phyloP scores from a whole-genome alignment of 37 sponge, comb jelly and placozoan genomes.

The Cliona cf. orientalis region DNA sequence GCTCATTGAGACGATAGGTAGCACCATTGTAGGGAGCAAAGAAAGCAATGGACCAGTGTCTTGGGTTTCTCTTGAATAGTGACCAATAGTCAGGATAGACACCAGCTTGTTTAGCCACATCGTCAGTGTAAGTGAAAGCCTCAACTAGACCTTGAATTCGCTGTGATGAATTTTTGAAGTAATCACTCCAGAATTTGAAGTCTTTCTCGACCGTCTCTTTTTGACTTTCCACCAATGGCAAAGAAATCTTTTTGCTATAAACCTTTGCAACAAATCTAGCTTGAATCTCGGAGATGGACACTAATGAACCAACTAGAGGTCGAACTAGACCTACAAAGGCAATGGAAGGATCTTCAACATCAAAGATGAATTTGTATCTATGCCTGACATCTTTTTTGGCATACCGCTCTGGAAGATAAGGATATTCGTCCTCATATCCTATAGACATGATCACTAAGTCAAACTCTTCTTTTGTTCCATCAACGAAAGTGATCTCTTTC shows the following conservation, averaged over 20 bases:
- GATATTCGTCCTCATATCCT: constrained; percentile 57
- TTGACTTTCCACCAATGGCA: constrained; percentile 54
- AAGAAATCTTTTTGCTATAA: constrained; percentile 48
- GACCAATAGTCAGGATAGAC: constrained; percentile 78
- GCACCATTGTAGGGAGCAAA: constrained; percentile 81
- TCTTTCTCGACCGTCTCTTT: constrained; percentile 43
- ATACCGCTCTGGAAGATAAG: constrained; percentile 69
- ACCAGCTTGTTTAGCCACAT: constrained; percentile 72
- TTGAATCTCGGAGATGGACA: constrained; percentile 83
- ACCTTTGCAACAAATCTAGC: constrained; percentile 85
- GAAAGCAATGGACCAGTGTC: constrained; percentile 67
- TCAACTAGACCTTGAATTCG: constrained; percentile 71
- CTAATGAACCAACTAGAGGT: constrained; percentile 82
- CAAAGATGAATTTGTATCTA: constrained; percentile 88
- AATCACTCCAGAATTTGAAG: constrained; percentile 45
- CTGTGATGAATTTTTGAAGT: constrained; percentile 61
- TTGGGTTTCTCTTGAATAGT: constrained; percentile 67
- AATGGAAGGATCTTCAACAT: constrained; percentile 75
- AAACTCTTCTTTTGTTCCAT: constrained; percentile 72
- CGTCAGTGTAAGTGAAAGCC: constrained; percentile 78
- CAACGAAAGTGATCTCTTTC: constrained; percentile 64
- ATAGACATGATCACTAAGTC: constrained; percentile 77
- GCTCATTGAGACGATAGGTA: constrained; percentile 78
- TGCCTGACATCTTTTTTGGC: constrained; percentile 35
- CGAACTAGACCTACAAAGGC: constrained; percentile 87